Conservation (phyloP, 2,888 invertebrate species). For the Mechanitis mazaeus region DNA sequence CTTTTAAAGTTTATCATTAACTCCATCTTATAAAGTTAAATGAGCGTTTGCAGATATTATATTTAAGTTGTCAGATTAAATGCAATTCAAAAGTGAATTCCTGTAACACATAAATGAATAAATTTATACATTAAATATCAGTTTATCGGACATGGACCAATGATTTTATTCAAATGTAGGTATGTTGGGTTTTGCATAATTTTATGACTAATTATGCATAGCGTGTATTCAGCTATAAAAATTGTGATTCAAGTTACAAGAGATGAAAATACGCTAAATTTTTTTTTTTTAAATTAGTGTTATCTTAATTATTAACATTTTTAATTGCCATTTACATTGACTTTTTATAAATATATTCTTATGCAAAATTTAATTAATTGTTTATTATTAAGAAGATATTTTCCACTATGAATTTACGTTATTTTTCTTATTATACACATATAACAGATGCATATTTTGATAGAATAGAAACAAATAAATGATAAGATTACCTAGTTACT, state of each 20-base stretch:
- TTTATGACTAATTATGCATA: slow-evolving; percentile 12
- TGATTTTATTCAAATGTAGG: slow-evolving; percentile 8
- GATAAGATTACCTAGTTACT: too few species aligned
- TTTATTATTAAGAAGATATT: too few species aligned
- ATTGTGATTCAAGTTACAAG: slow-evolving; percentile 8
- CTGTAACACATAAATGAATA: neutral
- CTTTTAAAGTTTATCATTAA: fast-evolving
- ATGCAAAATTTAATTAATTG: too few species aligned
- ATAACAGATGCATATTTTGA: too few species aligned
- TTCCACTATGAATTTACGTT: too few species aligned
- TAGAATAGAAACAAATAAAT: too few species aligned
- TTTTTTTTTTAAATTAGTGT: slow-evolving; percentile 9
- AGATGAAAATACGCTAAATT: neutral
- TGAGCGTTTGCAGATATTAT: too few species aligned
- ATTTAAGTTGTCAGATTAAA: neutral
- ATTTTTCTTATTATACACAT: too few species aligned
- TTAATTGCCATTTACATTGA: neutral
- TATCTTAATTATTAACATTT: neutral
- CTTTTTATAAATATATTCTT: too few species aligned
- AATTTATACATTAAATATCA: neutral
- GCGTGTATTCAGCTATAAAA: slow-evolving; percentile 3
- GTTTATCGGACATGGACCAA: neutral
- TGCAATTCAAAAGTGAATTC: neutral
- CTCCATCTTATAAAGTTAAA: too few species aligned
- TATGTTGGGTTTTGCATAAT: slow-evolving; percentile 17